phyloP scores from a whole-genome alignment of 53 echinoderm and acorn worm genomes.

The Crossaster papposus region DNA sequence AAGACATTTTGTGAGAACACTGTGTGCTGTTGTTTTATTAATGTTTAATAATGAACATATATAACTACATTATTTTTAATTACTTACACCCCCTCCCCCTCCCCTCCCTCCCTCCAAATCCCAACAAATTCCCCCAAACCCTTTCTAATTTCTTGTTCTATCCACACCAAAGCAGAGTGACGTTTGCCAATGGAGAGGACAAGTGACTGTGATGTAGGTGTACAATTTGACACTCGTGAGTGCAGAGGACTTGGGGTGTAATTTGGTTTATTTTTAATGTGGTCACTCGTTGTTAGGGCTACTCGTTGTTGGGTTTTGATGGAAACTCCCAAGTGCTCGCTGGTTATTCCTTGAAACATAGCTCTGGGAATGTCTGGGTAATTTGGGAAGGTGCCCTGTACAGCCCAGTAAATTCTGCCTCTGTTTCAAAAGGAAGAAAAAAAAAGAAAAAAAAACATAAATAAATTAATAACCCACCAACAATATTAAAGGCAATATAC shows the following conservation, averaged over 20 bases:
- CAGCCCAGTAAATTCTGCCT: conserved; percentile 37
- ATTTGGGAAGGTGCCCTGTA: conserved; percentile 7
- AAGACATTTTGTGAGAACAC: conserved; percentile 33
- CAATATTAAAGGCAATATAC: too few species aligned
- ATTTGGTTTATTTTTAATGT: not conserved
- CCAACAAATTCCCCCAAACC: not conserved
- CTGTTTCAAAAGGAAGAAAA: not conserved
- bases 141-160: not conserved
- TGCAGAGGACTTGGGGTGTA: not conserved
- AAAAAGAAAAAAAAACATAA: not conserved
- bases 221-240: not conserved
- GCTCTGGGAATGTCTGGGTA: conserved; percentile 50
- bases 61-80: not conserved
- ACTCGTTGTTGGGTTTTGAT: not conserved
- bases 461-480: too few species aligned
- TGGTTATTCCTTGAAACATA: conserved; percentile 9
- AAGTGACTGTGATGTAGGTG: not conserved
- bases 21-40: not conserved
- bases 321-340: not conserved
- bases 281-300: not conserved
- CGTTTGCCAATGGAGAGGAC: not conserved
- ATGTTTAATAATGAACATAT: conserved; percentile 1
- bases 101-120: not conserved
- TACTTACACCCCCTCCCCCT: not conserved
- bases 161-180: too few species aligned